These are phyloP conservation scores for Willisornis vidua DNA, from an alignment of 2,113 vertebrate genomes.

Conservation along the genomic window DNA sequence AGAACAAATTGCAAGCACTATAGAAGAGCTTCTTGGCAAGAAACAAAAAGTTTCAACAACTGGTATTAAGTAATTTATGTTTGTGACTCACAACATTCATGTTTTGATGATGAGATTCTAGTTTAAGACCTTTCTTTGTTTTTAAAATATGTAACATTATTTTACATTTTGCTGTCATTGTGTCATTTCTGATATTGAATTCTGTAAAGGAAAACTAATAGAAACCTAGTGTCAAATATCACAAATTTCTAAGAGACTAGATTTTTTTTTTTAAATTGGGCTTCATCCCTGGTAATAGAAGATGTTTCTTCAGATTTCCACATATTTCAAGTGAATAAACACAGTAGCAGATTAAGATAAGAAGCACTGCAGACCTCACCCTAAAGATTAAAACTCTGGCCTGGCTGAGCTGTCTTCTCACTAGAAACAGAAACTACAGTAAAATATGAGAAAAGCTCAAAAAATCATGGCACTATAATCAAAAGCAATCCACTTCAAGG, in stretches of 20 bases:
- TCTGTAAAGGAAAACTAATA: neutral
- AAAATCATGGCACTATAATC: neutral
- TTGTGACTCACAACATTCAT: neutral
- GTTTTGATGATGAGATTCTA: neutral
- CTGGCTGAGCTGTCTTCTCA: neutral
- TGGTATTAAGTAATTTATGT: neutral
- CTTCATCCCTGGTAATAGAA: neutral
- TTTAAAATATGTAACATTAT: neutral
- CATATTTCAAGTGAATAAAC: conserved; percentile 43
- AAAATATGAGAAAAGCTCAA: neutral
- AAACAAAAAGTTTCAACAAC: neutral
- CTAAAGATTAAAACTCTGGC: conserved; percentile 35
- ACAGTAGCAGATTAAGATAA: conserved; percentile 39
- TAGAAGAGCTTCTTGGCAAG: neutral
- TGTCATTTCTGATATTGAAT: neutral
- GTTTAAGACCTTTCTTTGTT: neutral
- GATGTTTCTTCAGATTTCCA: neutral
- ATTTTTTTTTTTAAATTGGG: neutral
- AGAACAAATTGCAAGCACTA: neutral
- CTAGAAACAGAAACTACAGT: neutral
- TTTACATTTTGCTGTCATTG: neutral
- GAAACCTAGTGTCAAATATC: neutral
- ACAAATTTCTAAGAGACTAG: neutral
- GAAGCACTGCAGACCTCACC: conserved; percentile 14
- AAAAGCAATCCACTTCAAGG: neutral